Conservation (phyloP, 2,797 vertebrate genomes). For the Alosa sapidissima region DNA sequence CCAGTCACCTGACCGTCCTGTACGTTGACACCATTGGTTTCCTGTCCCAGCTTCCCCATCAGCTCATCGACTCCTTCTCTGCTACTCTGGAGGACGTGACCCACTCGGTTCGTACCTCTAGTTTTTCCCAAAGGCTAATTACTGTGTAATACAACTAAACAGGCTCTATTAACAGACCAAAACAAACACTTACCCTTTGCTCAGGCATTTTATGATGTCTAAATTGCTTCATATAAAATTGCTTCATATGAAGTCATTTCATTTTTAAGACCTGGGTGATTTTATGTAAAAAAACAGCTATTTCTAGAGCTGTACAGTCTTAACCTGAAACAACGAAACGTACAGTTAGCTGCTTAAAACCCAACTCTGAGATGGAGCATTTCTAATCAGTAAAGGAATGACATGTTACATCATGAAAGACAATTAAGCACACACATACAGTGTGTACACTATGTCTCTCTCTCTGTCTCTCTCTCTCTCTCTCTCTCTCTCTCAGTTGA, state of each 20-base stretch:
- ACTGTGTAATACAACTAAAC: not conserved
- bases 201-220: too few species aligned
- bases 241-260: too few species aligned
- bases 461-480: not conserved
- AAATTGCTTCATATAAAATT: too few species aligned
- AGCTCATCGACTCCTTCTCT: constrained; percentile 89
- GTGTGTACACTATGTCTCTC: not conserved
- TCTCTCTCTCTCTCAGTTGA: not conserved
- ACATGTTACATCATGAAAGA: not conserved
- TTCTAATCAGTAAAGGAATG: too few species aligned
- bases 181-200: too few species aligned
- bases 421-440: not conserved
- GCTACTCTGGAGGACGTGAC: constrained; percentile 90
- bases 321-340: too few species aligned
- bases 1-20: constrained; percentile 79
- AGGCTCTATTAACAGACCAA: not conserved
- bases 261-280: too few species aligned
- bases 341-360: too few species aligned
- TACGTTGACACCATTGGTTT: constrained; percentile 95
- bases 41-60: constrained; percentile 90
- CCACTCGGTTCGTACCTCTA: constrained; percentile 75
- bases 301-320: too few species aligned
- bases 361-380: too few species aligned
- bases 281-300: too few species aligned
- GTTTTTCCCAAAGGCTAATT: not conserved